phyloP scores from a whole-genome alignment of 2,797 vertebrate genomes.

The Urosaurus nigricauda region DNA sequence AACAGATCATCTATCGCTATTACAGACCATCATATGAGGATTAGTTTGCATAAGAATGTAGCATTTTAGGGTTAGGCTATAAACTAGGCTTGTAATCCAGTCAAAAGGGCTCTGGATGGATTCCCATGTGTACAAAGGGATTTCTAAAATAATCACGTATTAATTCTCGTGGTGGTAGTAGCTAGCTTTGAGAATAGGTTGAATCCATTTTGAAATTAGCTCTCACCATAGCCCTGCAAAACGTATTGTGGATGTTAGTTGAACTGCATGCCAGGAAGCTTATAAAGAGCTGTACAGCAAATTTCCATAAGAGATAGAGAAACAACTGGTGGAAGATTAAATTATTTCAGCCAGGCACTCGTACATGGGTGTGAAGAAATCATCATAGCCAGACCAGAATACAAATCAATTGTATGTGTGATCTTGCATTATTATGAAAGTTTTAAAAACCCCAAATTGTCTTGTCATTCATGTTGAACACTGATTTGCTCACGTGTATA shows the following conservation, averaged over 20 bases:
- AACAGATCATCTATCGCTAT: not conserved
- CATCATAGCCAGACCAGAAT: not conserved
- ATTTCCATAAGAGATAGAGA: not conserved
- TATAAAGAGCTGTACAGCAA: not conserved
- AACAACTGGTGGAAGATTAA: not conserved
- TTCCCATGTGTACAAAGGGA: not conserved
- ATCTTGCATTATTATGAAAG: not conserved
- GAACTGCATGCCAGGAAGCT: not conserved
- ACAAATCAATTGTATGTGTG: not conserved
- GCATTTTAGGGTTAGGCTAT: not conserved
- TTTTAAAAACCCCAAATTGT: not conserved
- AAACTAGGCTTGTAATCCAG: not conserved
- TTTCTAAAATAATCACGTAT: not conserved
- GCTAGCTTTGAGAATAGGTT: not conserved
- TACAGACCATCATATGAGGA: not conserved
- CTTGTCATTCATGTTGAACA: not conserved
- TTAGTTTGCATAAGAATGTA: not conserved
- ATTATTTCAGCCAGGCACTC: not conserved
- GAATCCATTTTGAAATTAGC: not conserved
- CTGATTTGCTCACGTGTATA: not conserved
- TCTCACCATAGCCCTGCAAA: not conserved
- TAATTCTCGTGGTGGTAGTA: not conserved
- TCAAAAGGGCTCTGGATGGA: not conserved
- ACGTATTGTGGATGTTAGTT: not conserved
- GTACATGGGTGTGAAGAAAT: not conserved